These are phyloP conservation scores for Tipula helvola DNA, from an alignment of 2,888 invertebrate genomes.

Conservation along the genomic window DNA sequence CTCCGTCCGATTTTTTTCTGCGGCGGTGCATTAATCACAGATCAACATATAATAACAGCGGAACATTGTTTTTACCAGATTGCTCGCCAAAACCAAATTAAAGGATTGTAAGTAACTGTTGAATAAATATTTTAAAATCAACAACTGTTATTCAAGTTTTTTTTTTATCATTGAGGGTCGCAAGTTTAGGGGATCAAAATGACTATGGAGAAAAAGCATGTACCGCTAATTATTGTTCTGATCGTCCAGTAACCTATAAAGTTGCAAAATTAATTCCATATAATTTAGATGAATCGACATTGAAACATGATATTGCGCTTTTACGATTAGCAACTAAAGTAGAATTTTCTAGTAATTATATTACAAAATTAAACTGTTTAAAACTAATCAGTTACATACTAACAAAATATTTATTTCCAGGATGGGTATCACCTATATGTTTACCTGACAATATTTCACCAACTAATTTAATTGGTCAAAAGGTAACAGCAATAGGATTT, in stretches of 20 bases:
- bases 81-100: no score
- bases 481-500: no score
- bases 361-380: background rate
- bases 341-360: slow-evolving; percentile 20
- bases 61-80: background rate
- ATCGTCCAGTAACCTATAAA: background rate
- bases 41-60: background rate
- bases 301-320: slow-evolving; percentile 29
- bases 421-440: no score
- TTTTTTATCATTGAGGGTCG: background rate
- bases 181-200: background rate
- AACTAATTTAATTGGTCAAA: no score
- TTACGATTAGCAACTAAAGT: slow-evolving; percentile 28
- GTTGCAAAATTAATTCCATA: background rate
- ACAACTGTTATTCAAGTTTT: background rate
- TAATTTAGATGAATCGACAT: background rate
- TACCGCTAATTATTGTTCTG: background rate
- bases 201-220: background rate
- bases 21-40: background rate
- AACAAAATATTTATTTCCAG: no score
- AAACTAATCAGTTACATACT: no score
- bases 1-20: background rate
- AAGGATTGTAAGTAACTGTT: no score
- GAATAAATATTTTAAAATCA: background rate
- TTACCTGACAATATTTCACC: no score